phyloP scores from a whole-genome alignment of 2,888 invertebrate species.

The Carcina quercana region DNA sequence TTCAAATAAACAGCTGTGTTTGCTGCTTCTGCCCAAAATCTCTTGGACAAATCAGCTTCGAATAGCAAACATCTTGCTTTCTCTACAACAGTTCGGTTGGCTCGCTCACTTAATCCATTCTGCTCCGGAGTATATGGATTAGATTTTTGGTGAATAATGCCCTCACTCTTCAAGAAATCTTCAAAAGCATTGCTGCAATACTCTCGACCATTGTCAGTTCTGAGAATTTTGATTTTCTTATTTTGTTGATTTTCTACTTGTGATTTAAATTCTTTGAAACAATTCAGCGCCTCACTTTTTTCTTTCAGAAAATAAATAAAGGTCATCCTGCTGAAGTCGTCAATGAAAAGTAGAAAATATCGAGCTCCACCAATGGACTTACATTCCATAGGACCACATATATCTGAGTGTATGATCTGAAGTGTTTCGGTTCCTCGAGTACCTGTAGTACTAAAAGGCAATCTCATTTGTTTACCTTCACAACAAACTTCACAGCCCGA shows the following conservation, averaged over 20 bases:
- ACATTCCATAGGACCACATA: conserved; percentile 3
- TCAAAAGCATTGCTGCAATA: conserved; percentile 13
- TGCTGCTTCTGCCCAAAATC: conserved; percentile 13
- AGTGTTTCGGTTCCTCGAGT: neutral
- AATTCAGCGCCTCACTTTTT: conserved; percentile 4
- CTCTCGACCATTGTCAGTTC: conserved; percentile 11
- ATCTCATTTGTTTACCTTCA: conserved; percentile 1
- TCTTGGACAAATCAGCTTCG: conserved; percentile 12
- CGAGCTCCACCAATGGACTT: conserved; percentile 2
- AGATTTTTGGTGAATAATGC: conserved; percentile 23
- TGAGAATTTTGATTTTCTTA: conserved; percentile 9
- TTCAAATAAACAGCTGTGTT: conserved; percentile 8
- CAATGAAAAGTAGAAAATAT: conserved; percentile 2
- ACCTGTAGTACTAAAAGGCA: neutral
- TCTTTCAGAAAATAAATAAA: conserved; percentile 1
- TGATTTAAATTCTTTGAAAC: conserved; percentile 11
- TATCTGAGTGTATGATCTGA: no score
- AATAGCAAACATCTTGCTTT: conserved; percentile 17
- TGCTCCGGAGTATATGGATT: conserved; percentile 26
- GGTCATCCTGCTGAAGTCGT: conserved; percentile 1
- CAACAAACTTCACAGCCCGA: conserved; percentile 1
- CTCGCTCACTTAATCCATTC: conserved; percentile 29
- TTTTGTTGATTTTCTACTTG: conserved; percentile 11
- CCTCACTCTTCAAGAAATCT: conserved; percentile 9
- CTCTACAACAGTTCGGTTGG: conserved; percentile 18